Evolutionary conservation across 2,888 invertebrate species (phyloP).

Genomic region (Euzophera pinguis): DNA sequence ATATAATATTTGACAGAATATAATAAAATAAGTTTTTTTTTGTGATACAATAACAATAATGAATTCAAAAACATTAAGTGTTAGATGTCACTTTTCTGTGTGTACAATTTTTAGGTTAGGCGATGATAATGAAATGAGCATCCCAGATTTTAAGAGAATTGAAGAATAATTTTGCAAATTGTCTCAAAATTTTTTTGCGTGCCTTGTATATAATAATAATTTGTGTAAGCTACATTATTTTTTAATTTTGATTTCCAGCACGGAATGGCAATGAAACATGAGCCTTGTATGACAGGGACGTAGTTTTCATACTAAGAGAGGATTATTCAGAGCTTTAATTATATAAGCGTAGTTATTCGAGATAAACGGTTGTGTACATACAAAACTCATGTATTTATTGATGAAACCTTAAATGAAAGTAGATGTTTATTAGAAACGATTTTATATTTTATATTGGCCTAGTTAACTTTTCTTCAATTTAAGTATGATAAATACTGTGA

Average conservation of each 20-base stretch:
- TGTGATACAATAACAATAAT: background rate
- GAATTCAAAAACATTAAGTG: too few species aligned
- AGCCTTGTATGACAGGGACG: background rate
- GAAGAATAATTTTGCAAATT: slow-evolving; percentile 15
- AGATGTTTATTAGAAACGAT: background rate
- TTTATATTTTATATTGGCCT: background rate
- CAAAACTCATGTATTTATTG: slow-evolving; percentile 20
- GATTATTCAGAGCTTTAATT: background rate
- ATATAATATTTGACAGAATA: background rate
- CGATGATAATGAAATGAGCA: too few species aligned
- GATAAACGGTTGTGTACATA: slow-evolving; percentile 3
- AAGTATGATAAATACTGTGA: background rate
- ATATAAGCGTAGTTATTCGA: background rate
- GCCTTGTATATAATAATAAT: slow-evolving; percentile 34
- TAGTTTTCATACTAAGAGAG: background rate
- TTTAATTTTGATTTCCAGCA: background rate
- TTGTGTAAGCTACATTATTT: slow-evolving; percentile 1
- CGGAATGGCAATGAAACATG: background rate
- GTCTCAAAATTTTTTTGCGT: slow-evolving; percentile 43
- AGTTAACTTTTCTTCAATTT: background rate
- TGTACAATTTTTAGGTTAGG: too few species aligned
- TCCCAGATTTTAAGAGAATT: background rate
- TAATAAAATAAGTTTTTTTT: background rate
- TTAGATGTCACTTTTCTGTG: too few species aligned
- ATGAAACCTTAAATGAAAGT: too few species aligned